These are phyloP conservation scores for Emydura subglobosa DNA, from an alignment of 2,113 vertebrate genomes.

Conservation along the genomic window DNA sequence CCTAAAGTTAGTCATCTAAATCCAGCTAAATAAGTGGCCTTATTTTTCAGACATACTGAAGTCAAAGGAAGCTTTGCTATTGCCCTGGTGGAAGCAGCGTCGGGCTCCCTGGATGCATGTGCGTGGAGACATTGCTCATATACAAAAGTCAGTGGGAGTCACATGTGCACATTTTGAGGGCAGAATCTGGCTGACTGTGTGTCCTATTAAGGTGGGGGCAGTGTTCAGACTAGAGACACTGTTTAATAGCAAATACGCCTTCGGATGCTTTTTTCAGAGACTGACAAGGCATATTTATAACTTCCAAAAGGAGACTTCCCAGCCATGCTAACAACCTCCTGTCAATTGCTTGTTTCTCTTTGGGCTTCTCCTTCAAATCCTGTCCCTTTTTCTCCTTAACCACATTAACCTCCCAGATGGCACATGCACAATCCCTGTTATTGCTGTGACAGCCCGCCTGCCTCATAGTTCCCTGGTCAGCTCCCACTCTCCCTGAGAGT, in stretches of 20 bases:
- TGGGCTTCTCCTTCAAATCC: neutral
- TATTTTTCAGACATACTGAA: neutral
- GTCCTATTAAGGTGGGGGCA: fast-evolving
- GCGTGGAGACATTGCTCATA: neutral
- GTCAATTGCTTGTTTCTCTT: neutral
- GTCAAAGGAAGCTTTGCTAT: neutral
- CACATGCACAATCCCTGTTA: neutral
- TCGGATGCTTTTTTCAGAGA: neutral
- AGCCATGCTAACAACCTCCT: neutral
- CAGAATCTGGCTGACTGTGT: neutral
- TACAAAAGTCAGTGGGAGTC: neutral
- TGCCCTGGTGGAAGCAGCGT: fast-evolving
- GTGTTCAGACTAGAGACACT: neutral
- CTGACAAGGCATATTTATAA: constrained; percentile 1
- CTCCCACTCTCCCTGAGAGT: neutral
- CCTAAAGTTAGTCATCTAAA: neutral
- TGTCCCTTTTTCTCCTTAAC: neutral
- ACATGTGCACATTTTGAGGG: neutral
- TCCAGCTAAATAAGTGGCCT: neutral
- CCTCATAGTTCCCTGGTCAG: neutral
- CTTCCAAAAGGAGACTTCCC: neutral
- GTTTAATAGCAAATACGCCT: constrained; percentile 8
- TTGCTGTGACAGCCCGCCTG: neutral
- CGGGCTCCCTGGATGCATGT: fast-evolving
- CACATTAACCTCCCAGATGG: neutral